phyloP scores from a whole-genome alignment of 2,888 invertebrate genomes.

The Lamproptera curius region DNA sequence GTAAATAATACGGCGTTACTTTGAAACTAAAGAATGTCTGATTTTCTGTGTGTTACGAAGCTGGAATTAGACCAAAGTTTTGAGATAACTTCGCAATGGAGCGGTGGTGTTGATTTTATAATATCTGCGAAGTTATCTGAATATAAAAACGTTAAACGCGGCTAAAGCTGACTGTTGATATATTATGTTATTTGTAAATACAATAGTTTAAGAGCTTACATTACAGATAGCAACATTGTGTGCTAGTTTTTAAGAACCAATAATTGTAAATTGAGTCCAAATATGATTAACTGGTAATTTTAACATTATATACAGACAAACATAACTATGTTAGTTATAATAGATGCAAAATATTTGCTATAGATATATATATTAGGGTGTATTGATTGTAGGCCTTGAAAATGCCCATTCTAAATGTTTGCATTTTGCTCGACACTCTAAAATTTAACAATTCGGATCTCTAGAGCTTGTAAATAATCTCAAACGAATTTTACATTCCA shows the following conservation, averaged over 20 bases:
- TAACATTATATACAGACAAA: too few species aligned
- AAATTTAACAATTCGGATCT: constrained; percentile 44
- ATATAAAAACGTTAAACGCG: constrained; percentile 43
- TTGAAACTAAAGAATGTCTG: constrained; percentile 23
- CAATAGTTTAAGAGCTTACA: constrained; percentile 40
- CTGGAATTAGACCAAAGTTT: constrained; percentile 84
- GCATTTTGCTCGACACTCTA: neutral
- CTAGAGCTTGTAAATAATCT: constrained; percentile 57
- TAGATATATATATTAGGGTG: too few species aligned
- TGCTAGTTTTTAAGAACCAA: too few species aligned
- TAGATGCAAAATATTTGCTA: neutral
- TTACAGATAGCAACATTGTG: too few species aligned
- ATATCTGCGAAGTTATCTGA: constrained; percentile 61
- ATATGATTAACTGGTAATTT: too few species aligned
- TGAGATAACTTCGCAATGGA: constrained; percentile 67
- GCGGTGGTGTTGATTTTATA: constrained; percentile 41
- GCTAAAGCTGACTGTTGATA: constrained; percentile 59
- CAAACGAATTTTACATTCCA: constrained; percentile 72
- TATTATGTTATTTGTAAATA: constrained; percentile 41
- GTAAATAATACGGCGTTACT: constrained; percentile 29
- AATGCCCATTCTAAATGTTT: neutral
- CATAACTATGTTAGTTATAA: neutral
- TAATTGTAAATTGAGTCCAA: too few species aligned
- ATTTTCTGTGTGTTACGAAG: constrained; percentile 65
- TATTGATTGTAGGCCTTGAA: neutral